These are phyloP conservation scores for Apogon talboti DNA, from an alignment of 2,797 vertebrate species.

Conservation along the genomic window DNA sequence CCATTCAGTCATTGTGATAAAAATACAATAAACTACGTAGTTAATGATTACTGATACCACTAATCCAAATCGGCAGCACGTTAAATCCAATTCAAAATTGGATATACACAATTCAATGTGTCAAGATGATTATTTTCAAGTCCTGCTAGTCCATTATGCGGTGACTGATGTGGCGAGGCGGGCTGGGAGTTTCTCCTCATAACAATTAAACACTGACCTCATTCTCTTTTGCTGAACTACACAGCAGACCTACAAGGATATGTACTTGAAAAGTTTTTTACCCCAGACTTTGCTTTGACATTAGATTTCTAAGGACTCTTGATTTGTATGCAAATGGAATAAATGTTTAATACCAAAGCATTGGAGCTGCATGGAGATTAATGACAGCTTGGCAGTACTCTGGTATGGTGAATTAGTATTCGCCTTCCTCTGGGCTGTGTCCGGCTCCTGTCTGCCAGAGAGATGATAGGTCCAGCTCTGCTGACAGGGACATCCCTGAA, in stretches of 20 bases:
- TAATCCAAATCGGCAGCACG: constrained; percentile 8
- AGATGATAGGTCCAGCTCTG: constrained; percentile 60
- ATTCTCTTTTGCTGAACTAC: constrained; percentile 27
- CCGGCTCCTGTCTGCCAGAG: constrained; percentile 57
- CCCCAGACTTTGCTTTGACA: constrained; percentile 45
- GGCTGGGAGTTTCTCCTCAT: constrained; percentile 4
- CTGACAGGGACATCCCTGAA: constrained; percentile 51
- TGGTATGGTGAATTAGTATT: constrained; percentile 66
- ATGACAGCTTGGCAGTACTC: constrained; percentile 64
- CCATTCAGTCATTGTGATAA: neutral
- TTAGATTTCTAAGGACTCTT: constrained; percentile 58
- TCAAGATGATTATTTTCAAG: constrained; percentile 31
- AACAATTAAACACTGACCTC: constrained; percentile 45
- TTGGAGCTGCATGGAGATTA: constrained; percentile 65
- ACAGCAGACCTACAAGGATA: constrained; percentile 30
- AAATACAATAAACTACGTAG: neutral
- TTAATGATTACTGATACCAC: constrained; percentile 2
- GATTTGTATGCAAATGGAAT: constrained; percentile 74
- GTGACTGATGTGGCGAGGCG: neutral
- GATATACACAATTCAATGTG: constrained; percentile 7
- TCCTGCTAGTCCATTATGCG: constrained; percentile 24
- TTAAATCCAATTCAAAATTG: constrained; percentile 20
- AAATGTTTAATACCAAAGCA: constrained; percentile 71
- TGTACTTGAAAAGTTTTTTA: constrained; percentile 45
- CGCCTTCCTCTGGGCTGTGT: constrained; percentile 53